Percentiles rank a stretch among this genome's conserved stretches.
Conservation (phyloP, 2,797 vertebrate species). For the Anableps anableps region DNA sequence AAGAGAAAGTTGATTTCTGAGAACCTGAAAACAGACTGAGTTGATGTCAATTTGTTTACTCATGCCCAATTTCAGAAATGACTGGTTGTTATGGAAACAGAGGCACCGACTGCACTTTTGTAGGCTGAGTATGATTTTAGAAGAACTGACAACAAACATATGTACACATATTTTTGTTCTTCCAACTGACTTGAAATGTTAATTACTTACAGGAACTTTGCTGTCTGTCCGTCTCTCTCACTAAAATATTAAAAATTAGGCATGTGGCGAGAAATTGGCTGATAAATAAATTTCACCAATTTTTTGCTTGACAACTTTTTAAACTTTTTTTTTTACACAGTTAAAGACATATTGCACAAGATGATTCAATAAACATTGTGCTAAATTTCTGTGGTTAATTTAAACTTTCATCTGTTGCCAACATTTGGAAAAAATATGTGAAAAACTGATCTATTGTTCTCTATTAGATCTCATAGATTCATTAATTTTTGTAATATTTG, state of each 20-base stretch:
- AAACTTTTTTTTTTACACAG: background rate
- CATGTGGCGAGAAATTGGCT: too few relatives aligned
- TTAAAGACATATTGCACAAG: background rate
- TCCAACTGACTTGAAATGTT: background rate
- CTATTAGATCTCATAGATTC: background rate
- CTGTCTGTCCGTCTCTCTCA: background rate
- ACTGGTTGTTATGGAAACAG: background rate
- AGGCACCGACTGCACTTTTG: background rate
- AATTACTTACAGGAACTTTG: background rate
- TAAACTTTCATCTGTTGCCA: background rate
- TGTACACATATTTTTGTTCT: background rate
- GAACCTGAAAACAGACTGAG: conserved; percentile 63
- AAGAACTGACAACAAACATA: background rate
- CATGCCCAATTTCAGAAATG: conserved; percentile 1
- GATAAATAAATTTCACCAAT: background rate
- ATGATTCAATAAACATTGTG: background rate
- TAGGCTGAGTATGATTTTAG: background rate
- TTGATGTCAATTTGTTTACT: conserved; percentile 30
- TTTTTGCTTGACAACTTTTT: too few relatives aligned
- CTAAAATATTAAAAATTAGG: too few relatives aligned
- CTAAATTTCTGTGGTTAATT: background rate
- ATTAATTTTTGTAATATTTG: too few relatives aligned
- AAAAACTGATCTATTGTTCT: background rate
- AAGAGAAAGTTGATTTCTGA: conserved; percentile 9
- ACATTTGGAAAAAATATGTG: background rate